These are phyloP conservation scores for Phengaris alcon DNA, from an alignment of 2,888 invertebrate genomes.

Conservation along the genomic window DNA sequence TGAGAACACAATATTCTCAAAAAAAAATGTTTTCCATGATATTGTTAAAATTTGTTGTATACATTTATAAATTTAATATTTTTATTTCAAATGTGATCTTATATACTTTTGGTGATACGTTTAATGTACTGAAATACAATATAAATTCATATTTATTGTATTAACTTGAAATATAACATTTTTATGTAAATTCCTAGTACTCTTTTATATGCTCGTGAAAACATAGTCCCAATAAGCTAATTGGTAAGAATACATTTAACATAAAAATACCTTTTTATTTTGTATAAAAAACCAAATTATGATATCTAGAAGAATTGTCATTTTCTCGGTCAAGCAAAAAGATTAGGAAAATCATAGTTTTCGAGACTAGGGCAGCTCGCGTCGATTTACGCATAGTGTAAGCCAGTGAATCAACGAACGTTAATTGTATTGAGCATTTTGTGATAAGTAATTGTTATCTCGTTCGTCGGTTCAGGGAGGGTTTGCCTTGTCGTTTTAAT, in stretches of 20 bases:
- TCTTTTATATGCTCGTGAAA: neutral
- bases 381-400: constrained; percentile 26
- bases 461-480: constrained; percentile 44
- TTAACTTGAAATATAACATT: neutral
- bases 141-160: neutral
- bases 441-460: constrained; percentile 30
- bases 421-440: constrained; percentile 31
- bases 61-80: constrained; percentile 5
- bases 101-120: neutral
- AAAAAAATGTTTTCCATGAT: neutral
- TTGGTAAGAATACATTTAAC: neutral
- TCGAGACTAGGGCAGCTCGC: constrained; percentile 26
- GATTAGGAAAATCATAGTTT: constrained; percentile 26
- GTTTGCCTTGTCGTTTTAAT: constrained; percentile 20
- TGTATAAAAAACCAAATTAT: neutral
- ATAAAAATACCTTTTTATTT: neutral
- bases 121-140: neutral
- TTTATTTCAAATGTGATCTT: constrained; percentile 2
- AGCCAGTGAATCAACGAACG: constrained; percentile 42
- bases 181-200: constrained; percentile 1
- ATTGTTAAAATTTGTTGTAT: constrained; percentile 14
- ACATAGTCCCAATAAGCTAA: neutral
- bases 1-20: neutral
- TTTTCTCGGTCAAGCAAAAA: constrained; percentile 19
- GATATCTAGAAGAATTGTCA: neutral